phyloP scores from a whole-genome alignment of 2,888 invertebrate species.

The Vesta saturnalis region DNA sequence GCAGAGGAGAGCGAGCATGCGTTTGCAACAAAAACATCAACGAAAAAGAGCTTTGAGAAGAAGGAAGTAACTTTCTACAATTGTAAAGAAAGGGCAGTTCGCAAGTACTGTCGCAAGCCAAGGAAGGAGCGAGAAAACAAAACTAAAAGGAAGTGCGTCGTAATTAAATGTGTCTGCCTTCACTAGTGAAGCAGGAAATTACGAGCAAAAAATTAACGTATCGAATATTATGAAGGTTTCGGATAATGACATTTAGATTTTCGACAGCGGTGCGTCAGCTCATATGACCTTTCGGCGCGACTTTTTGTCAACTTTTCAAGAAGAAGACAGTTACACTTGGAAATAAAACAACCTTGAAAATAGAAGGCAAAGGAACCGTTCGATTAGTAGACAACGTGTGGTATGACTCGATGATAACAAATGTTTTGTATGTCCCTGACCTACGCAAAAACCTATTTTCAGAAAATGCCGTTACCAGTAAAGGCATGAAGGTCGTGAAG shows the following conservation, averaged over 20 bases:
- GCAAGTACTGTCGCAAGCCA: too few relatives aligned
- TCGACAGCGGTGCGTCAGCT: slow-evolving; percentile 47
- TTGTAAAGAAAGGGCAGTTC: too few relatives aligned
- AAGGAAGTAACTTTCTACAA: too few relatives aligned
- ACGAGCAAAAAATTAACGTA: background rate
- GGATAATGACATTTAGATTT: slow-evolving; percentile 38
- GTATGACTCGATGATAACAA: slow-evolving; percentile 39
- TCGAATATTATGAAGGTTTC: background rate
- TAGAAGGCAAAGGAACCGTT: slow-evolving; percentile 45
- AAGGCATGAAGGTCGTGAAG: slow-evolving; percentile 48
- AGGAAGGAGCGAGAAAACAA: too few relatives aligned
- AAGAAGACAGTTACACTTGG: slow-evolving; percentile 37
- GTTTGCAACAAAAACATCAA: too few relatives aligned
- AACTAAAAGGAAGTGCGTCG: too few relatives aligned
- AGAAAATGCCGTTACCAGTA: slow-evolving; percentile 48
- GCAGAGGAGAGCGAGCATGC: too few relatives aligned
- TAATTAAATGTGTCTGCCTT: background rate
- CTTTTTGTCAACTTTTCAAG: slow-evolving; percentile 21
- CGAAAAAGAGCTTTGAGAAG: too few relatives aligned
- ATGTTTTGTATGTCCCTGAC: slow-evolving; percentile 51
- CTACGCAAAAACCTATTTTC: slow-evolving; percentile 54
- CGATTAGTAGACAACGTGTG: slow-evolving; percentile 46
- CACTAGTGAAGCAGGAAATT: background rate
- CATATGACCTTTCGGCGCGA: slow-evolving; percentile 42
- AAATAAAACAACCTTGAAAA: slow-evolving; percentile 40